Percentiles rank a stretch among this genome's conserved stretches.
These are phyloP conservation scores for Orthosia cruda DNA, from an alignment of 2,888 invertebrate species.

Conservation along the genomic window DNA sequence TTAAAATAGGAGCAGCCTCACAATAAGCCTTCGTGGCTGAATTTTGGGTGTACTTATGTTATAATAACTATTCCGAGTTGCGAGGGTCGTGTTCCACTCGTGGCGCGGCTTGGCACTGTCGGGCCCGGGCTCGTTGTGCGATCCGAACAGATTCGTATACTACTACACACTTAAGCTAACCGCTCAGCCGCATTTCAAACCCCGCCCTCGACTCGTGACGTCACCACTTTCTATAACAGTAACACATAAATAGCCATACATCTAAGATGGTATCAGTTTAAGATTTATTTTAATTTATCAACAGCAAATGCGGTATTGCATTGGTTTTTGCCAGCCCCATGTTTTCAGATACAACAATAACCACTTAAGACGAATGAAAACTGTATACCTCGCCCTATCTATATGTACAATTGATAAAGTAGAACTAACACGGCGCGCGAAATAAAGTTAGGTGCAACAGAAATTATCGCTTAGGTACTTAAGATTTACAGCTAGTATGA, in stretches of 20 bases:
- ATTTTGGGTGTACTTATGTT: conserved; percentile 74
- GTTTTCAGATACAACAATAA: conserved; percentile 87
- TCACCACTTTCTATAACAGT: conserved; percentile 77
- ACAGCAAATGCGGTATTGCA: conserved; percentile 85
- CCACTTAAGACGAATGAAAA: conserved; percentile 84
- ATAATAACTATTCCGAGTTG: conserved; percentile 76
- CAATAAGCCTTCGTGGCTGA: conserved; percentile 79
- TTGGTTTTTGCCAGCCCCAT: conserved; percentile 83
- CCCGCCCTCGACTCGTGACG: conserved; percentile 73
- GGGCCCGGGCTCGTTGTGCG: conserved; percentile 53
- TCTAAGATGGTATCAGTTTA: conserved; percentile 82
- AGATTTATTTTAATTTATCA: conserved; percentile 78
- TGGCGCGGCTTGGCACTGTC: conserved; percentile 56
- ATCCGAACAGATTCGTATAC: conserved; percentile 46
- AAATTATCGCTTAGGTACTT: conserved; percentile 88
- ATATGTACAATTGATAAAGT: conserved; percentile 89
- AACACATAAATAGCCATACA: conserved; percentile 85
- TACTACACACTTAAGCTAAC: conserved; percentile 45
- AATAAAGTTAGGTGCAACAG: conserved; percentile 89
- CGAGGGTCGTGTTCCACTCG: conserved; percentile 82
- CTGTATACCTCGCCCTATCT: conserved; percentile 88
- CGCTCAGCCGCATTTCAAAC: conserved; percentile 52
- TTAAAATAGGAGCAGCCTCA: conserved; percentile 83
- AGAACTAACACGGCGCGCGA: conserved; percentile 88
- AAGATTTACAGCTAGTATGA: conserved; percentile 88